These are phyloP conservation scores for Sebastes vulpes DNA, from an alignment of 2,797 vertebrate genomes.

Conservation along the genomic window DNA sequence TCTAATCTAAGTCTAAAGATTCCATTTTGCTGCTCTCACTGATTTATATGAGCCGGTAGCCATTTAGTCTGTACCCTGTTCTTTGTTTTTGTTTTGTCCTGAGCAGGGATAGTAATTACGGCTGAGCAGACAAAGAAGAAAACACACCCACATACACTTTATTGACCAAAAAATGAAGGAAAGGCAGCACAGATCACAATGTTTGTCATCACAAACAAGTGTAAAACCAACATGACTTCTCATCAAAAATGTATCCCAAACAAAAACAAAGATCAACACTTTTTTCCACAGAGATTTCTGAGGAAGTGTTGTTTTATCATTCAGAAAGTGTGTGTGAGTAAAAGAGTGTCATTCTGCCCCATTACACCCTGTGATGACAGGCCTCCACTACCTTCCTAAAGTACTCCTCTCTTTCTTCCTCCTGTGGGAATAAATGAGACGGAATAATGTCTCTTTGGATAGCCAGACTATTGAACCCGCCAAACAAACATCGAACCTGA, in stretches of 20 bases:
- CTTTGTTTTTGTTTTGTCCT: not conserved
- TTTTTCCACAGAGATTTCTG: not conserved
- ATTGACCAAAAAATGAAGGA: not conserved
- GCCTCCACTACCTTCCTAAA: constrained; percentile 52
- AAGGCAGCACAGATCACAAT: not conserved
- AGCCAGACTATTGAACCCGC: constrained; percentile 40
- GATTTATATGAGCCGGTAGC: not conserved
- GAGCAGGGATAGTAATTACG: not conserved
- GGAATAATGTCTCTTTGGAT: constrained; percentile 71
- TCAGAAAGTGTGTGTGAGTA: constrained; percentile 4
- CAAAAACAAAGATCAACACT: not conserved
- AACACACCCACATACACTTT: not conserved
- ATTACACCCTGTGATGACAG: constrained; percentile 62
- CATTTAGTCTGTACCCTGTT: not conserved
- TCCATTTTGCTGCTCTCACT: not conserved
- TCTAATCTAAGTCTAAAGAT: not conserved
- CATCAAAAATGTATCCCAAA: not conserved
- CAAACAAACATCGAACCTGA: constrained; percentile 58
- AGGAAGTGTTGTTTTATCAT: constrained; percentile 42
- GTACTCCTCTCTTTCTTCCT: constrained; percentile 36
- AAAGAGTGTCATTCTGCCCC: constrained; percentile 64
- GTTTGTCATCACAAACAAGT: not conserved
- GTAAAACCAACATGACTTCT: not conserved
- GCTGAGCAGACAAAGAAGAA: not conserved
- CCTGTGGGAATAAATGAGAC: constrained; percentile 65